These are phyloP conservation scores for Hormiphora californensis DNA, from an alignment of 37 sponge, comb jelly and placozoan species.

Conservation along the genomic window DNA sequence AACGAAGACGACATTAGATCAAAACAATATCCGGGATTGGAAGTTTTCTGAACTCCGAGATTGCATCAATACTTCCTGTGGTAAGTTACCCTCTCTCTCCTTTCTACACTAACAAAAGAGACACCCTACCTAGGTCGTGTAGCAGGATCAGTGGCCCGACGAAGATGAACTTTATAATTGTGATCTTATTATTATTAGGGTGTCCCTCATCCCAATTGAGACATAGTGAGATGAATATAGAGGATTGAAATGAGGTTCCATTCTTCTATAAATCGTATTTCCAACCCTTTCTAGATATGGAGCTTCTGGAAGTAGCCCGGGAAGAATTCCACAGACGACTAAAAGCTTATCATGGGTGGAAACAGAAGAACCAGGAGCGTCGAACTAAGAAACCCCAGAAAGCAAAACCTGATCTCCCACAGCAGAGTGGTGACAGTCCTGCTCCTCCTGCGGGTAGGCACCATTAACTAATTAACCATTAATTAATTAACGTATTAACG, in stretches of 20 bases:
- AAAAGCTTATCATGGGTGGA: conserved; percentile 93
- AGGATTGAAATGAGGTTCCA: too few relatives aligned
- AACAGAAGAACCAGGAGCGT: conserved; percentile 74
- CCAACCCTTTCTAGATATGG: conserved; percentile 65
- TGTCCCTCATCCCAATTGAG: too few relatives aligned
- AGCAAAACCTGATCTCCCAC: conserved; percentile 33
- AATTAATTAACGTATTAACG: too few relatives aligned
- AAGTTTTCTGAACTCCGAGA: conserved; percentile 91
- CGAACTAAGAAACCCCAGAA: conserved; percentile 52
- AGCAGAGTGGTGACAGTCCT: background rate
- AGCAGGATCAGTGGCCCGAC: too few relatives aligned
- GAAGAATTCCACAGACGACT: conserved; percentile 93
- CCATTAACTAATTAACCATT: too few relatives aligned
- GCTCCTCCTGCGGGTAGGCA: background rate
- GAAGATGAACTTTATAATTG: too few relatives aligned
- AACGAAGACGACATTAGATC: conserved; percentile 52
- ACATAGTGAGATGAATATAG: too few relatives aligned
- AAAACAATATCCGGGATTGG: conserved; percentile 76
- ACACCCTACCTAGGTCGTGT: too few relatives aligned
- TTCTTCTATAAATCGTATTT: too few relatives aligned
- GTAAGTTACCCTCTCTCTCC: conserved; percentile 51
- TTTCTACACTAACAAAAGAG: too few relatives aligned
- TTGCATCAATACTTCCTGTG: conserved; percentile 92
- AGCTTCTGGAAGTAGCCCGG: conserved; percentile 79
- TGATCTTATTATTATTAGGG: too few relatives aligned